phyloP scores from a whole-genome alignment of 2,888 invertebrate genomes.

The Ceramica pisi region DNA sequence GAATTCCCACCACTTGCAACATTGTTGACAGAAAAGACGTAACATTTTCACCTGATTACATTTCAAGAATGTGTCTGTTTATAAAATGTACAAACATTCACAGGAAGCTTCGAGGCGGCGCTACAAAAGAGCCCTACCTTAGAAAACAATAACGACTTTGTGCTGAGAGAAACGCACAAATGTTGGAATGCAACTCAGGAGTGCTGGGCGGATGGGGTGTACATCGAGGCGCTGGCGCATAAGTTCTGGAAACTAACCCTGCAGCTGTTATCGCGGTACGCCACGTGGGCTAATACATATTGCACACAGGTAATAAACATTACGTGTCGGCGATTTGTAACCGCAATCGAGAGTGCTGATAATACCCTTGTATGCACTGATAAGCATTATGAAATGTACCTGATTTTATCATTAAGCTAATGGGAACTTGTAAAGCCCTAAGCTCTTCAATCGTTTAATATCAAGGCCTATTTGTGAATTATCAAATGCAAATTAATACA shows the following conservation, averaged over 20 bases:
- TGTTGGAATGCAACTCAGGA: slow-evolving; percentile 87
- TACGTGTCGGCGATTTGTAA: slow-evolving; percentile 38
- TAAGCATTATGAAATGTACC: slow-evolving; percentile 56
- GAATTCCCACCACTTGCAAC: slow-evolving; percentile 3
- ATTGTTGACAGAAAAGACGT: slow-evolving; percentile 24
- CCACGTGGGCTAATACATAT: slow-evolving; percentile 92
- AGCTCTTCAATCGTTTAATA: slow-evolving; percentile 30
- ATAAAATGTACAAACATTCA: slow-evolving; percentile 57
- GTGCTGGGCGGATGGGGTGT: slow-evolving; percentile 96
- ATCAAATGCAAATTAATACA: slow-evolving; percentile 42
- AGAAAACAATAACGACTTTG: slow-evolving; percentile 81
- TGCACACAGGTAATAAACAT: slow-evolving; percentile 81
- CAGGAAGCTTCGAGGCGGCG: slow-evolving; percentile 85
- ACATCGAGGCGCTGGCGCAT: slow-evolving; percentile 94
- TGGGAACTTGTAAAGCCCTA: slow-evolving; percentile 43
- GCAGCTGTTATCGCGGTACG: slow-evolving; percentile 95
- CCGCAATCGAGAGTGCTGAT: slow-evolving; percentile 52
- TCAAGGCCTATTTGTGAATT: slow-evolving; percentile 36
- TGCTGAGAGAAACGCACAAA: slow-evolving; percentile 85
- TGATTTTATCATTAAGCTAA: slow-evolving; percentile 53
- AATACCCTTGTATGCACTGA: slow-evolving; percentile 47
- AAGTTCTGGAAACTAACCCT: slow-evolving; percentile 97
- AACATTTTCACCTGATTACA: slow-evolving; percentile 8
- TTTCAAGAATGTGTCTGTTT: slow-evolving; percentile 57
- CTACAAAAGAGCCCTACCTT: slow-evolving; percentile 78